A percentile compares a stretch with the other conserved stretches of the same genome.
These are phyloP conservation scores for Pseudotriccus pelzelni DNA, from an alignment of 2,797 vertebrate genomes.

Conservation along the genomic window DNA sequence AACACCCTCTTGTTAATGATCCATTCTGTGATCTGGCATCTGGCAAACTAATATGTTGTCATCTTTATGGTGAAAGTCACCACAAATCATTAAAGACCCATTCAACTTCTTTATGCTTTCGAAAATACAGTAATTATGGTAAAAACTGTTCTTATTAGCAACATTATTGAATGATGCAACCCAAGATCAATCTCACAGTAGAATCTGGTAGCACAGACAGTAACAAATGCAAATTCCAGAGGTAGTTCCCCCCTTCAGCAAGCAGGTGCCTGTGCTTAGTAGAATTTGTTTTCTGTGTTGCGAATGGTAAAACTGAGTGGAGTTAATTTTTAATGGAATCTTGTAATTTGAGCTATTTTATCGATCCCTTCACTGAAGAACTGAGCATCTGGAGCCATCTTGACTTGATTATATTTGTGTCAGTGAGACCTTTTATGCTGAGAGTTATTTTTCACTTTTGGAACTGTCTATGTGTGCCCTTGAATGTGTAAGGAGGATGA, in stretches of 20 bases:
- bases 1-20: conserved; percentile 71
- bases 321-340: background rate
- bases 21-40: conserved; percentile 70
- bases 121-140: conserved; percentile 61
- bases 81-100: conserved; percentile 63
- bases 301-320: background rate
- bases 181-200: conserved; percentile 23
- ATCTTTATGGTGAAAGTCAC: conserved; percentile 68
- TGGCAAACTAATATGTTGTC: conserved; percentile 67
- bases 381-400: background rate
- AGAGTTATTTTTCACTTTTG: background rate
- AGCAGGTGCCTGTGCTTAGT: conserved; percentile 17
- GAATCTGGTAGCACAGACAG: conserved; percentile 32
- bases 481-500: background rate
- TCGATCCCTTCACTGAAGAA: background rate
- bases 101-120: conserved; percentile 39
- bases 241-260: conserved; percentile 31
- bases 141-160: conserved; percentile 61
- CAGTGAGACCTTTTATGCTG: background rate
- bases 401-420: conserved; percentile 1
- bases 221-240: conserved; percentile 38
- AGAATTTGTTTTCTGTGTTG: background rate
- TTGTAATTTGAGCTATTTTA: background rate
- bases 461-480: background rate
- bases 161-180: conserved; percentile 54